Base-by-base conservation (phyloP, 1,140 invertebrate genomes). In the Lycorma delicatula region DNA sequence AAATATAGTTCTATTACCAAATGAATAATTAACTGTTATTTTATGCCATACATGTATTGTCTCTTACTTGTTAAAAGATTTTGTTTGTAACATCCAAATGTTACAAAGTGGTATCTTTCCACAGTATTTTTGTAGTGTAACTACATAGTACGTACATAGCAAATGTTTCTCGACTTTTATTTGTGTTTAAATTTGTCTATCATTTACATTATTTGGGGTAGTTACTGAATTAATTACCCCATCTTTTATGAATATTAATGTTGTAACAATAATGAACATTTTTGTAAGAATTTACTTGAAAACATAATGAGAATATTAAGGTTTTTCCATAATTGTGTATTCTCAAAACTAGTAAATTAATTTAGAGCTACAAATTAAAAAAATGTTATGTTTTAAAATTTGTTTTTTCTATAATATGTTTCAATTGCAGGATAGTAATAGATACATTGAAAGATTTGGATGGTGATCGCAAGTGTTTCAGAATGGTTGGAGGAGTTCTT, bases 401-500 rank as follows among this genome's bases (percentile, higher is more conserved):
- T 5, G 12, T 5, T 50, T 49, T 41, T 50, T 34, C 44, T 51
- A n/a, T 51, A 50, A 22, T 54, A 27, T 51, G 13, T 51, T 11
- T 47, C 64, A n/a, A n/a, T 77, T 82, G 64, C 74, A 97, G 95
- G 74, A 84, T 97, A 67, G 95, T 98, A 7, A 88, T 96, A 65
- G 93, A 97, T 64, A 94, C 92, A 25, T 74, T 98, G 41, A 86
- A 93, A 74, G 85, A 85, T 52, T 85, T 95, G 2, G 87, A 93
- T 64, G 81, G 79, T 20, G 81, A 84, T 46, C 81, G 93, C 64
- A 95, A 92, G 72, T 98, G 94, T 72, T 98, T 89, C 69, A 81
- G 93, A 67, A 84, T 97, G 79, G 84, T 97, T 61, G 94, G 94
- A 29, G 93, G 93, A 13, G 86, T 97, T 47, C 75, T 98, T 38